Base-by-base conservation (phyloP, 2,888 invertebrate genomes). In the Lasioglossum malachurum region DNA sequence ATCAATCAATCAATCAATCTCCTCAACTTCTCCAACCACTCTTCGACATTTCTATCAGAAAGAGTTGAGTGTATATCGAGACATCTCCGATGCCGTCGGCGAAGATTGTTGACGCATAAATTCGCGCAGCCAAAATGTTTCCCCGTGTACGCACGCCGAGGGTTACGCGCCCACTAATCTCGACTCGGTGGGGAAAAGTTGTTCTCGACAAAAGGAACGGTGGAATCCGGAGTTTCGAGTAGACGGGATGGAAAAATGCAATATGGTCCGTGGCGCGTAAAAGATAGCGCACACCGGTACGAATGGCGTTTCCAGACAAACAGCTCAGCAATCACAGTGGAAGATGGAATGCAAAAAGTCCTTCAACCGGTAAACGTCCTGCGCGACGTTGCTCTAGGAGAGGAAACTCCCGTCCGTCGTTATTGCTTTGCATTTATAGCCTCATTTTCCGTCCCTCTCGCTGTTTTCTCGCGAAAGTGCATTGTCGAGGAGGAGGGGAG, bases 261-360 rank as follows among this genome's bases (percentile, higher is more conserved):
- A 87, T 87, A 83, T 83, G 83, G 67, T 60, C 49, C 64, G 64
- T 64, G 74, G 78, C 57, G 78, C 71, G 83, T 53, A 41, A 79
- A 79, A 82, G 75, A 86, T 78, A 80, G 80, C 84, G 74, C 69
- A 67, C 69, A 44, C 57, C 23, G 64, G 80, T 60, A 73, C 69
- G 78, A 87, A 74, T 16, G 60, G 35, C 57, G 74, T 80, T 75
- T 72, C 77, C 84, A 71, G 84, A 80, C 82, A 85, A 90, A 83
- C 89, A 89, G 82, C 86, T 74, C 78, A 75, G 89, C 86, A 84
- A 86, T 89, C 89, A 75, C 76, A 78, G 77, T 82, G 80, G 82
- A 88, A 90, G 83, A 87, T 83, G 87, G 80, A 84, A 88, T 80
- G 79, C 78, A 84, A 88, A 86, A 88, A 88, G 81, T 87, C 44